Evolutionary conservation across 2,797 vertebrate genomes (phyloP).

Genomic region (Chelonia mydas): DNA sequence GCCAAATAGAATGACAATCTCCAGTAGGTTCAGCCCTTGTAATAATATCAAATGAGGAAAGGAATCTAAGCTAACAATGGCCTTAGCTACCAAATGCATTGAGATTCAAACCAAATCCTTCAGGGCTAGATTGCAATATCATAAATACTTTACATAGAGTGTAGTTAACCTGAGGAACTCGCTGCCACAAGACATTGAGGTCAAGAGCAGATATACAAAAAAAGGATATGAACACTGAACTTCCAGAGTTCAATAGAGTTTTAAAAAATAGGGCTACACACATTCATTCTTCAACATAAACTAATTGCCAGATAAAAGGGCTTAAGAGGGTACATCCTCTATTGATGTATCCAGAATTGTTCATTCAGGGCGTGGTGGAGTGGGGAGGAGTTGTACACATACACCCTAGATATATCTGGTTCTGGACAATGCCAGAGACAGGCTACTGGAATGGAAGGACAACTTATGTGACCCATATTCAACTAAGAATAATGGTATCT

Average conservation of each 20-base stretch:
- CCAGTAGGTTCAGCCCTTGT: not conserved
- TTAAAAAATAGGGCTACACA: not conserved
- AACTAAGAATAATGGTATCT: not conserved
- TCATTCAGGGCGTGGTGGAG: not conserved
- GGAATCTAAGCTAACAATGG: not conserved
- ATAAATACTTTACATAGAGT: not conserved
- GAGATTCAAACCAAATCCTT: not conserved
- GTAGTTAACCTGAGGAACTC: not conserved
- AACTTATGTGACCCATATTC: not conserved
- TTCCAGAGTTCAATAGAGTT: not conserved
- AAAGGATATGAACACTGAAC: not conserved
- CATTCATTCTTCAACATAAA: not conserved
- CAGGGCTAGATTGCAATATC: not conserved
- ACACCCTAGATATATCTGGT: accelerated
- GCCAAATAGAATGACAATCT: not conserved
- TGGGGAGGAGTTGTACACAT: not conserved
- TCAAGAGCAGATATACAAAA: not conserved
- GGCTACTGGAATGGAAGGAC: not conserved
- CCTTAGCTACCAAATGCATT: not conserved
- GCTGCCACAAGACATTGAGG: not conserved
- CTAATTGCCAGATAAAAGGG: not conserved
- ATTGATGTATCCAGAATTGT: accelerated
- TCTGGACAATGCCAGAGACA: not conserved
- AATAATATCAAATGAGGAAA: not conserved
- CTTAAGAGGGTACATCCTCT: not conserved